Evolutionary conservation across 2,888 invertebrate species (phyloP), one percentile per base, ranked within the genome.

Genomic region (Macrophya alboannulata): DNA sequence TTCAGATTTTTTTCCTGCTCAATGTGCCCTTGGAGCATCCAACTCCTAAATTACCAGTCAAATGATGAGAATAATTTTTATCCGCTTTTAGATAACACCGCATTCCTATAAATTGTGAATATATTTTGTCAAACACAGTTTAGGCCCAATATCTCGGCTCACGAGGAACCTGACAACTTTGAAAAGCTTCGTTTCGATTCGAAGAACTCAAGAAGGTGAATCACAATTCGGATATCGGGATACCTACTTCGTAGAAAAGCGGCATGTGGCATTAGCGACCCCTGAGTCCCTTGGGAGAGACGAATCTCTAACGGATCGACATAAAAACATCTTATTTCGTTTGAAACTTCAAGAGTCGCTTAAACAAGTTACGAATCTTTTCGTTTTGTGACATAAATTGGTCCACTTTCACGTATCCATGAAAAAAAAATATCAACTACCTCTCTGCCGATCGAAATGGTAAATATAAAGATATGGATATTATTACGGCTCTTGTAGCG

Each of bases 301-400:
- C 31, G 51, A 21, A 81, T 81, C 43, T 51, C 79, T n/a, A 10
- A 81, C 79, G 25, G 62, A 81, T 81, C 10, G 62, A 81, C 77
- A 21, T 21, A 81, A 43, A 81, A 62, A 81, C 62, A 81, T 81
- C 62, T 81, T 81, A 62, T 62, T 81, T 21, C 79, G 25, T 40
- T 3, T 59, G 40, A n/a, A 81, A 81, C n/a, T 81, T 81, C 17
- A 51, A 17, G 62, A 25, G 31, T 21, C 21, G 1, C 77, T 77
- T 37, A 40, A 43, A 59, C 43, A 62, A 8, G 62, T 25, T 81
- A 43, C 10, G 40, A 21, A 81, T 10, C 17, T 81, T 43, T 37
- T 43, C 15, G 55, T 81, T 40, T 31, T 25, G 59, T 43, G 40
- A 81, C 43, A n/a, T 37, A 59, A 79, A 55, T 81, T 62, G 59